A percentile compares a stretch with the other conserved stretches of the same genome.
Conservation (phyloP, 1,140 invertebrate species). For the Panagrolaimus sp. region DNA sequence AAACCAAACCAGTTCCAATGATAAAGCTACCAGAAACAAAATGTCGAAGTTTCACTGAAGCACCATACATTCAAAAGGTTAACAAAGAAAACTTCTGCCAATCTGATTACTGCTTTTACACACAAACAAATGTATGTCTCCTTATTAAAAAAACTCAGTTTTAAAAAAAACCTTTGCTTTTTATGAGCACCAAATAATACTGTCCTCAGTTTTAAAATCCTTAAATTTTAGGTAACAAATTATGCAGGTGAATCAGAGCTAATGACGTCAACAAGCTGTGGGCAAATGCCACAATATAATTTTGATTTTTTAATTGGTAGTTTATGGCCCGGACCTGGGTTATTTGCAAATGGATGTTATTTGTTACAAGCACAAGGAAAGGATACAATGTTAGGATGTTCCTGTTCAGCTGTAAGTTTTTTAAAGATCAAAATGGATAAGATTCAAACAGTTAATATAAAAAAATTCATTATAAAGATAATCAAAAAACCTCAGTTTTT, state of each 20-base stretch:
- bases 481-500: too few species aligned
- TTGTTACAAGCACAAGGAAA: constrained; percentile 15
- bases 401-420: constrained; percentile 23
- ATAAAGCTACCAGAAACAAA: constrained; percentile 16
- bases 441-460: too few species aligned
- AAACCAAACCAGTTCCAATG: constrained; percentile 16
- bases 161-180: too few species aligned
- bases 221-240: constrained; percentile 1
- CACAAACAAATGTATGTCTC: constrained; percentile 26
- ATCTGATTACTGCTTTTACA: constrained; percentile 28
- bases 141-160: too few species aligned
- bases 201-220: background rate
- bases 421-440: too few species aligned
- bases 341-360: constrained; percentile 30
- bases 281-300: constrained; percentile 24
- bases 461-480: too few species aligned
- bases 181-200: background rate
- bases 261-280: constrained; percentile 25
- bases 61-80: constrained; percentile 9
- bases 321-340: constrained; percentile 28
- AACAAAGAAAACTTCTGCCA: constrained; percentile 16
- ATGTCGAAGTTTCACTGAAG: constrained; percentile 7
- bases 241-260: constrained; percentile 14
- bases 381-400: constrained; percentile 24
- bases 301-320: constrained; percentile 32